A percentile compares a stretch with the other conserved stretches of the same genome.
Evolutionary conservation across 2,113 vertebrate species (phyloP).

Genomic region (Syrmaticus mikado): DNA sequence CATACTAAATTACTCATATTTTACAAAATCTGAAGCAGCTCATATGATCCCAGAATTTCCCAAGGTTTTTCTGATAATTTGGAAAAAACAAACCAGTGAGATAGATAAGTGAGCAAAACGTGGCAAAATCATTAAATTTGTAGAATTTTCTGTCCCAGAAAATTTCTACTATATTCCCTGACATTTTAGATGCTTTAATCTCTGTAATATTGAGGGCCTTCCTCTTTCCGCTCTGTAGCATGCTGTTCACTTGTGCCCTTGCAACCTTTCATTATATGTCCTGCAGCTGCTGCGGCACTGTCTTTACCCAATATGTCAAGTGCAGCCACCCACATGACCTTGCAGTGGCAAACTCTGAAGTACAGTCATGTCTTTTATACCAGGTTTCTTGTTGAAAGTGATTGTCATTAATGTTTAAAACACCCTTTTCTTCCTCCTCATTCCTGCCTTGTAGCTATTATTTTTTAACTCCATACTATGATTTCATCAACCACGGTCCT

Average conservation of each 20-base stretch:
- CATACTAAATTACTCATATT: neutral
- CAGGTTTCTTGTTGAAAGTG: neutral
- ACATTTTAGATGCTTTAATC: neutral
- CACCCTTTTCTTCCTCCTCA: neutral
- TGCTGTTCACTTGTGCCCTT: neutral
- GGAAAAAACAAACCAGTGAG: neutral
- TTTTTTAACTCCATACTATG: neutral
- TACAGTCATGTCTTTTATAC: neutral
- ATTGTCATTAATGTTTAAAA: neutral
- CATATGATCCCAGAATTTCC: neutral
- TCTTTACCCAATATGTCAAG: neutral
- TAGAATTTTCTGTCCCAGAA: neutral
- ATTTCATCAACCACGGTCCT: neutral
- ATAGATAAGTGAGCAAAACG: neutral
- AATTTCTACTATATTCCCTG: neutral
- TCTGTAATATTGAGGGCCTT: neutral
- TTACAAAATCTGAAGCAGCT: neutral
- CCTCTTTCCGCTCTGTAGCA: neutral
- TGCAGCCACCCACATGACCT: neutral
- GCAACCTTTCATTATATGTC: neutral
- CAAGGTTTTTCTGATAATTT: neutral
- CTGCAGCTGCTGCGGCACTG: neutral
- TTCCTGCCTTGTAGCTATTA: neutral
- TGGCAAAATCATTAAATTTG: neutral
- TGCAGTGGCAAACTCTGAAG: neutral